These are phyloP conservation scores for Dryobates pubescens DNA, from an alignment of 2,797 vertebrate species.

Conservation along the genomic window DNA sequence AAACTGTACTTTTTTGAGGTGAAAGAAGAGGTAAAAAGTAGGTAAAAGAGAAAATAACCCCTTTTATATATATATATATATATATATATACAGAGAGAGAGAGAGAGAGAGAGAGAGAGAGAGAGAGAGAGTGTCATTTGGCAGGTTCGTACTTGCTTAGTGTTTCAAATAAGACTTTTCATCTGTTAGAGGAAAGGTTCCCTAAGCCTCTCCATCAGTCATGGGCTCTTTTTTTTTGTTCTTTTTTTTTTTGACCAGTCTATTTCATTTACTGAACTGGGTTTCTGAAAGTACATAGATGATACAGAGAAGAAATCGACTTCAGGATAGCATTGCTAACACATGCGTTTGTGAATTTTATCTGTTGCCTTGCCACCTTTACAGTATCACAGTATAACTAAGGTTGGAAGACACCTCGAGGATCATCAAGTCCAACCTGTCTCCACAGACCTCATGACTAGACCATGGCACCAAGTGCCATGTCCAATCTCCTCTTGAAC, in stretches of 20 bases:
- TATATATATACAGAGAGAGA: too few species aligned
- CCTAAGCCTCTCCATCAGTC: neutral
- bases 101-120: too few species aligned
- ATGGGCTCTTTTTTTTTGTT: neutral
- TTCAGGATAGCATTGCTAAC: neutral
- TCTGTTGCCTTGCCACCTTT: neutral
- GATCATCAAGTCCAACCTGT: too few species aligned
- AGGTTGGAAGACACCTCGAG: too few species aligned
- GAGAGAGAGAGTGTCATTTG: too few species aligned
- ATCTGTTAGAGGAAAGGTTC: conserved; percentile 4
- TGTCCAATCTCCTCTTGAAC: too few species aligned
- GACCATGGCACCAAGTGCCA: too few species aligned
- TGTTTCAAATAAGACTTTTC: neutral
- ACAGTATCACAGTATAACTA: too few species aligned
- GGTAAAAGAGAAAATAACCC: neutral
- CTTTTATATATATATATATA: too few species aligned
- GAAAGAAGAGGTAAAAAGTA: neutral
- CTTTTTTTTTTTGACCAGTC: neutral
- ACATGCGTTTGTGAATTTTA: neutral
- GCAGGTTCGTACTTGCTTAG: neutral
- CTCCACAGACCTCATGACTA: too few species aligned
- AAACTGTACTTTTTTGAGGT: neutral
- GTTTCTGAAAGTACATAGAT: neutral
- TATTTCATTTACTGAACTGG: neutral
- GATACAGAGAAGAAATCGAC: neutral